phyloP scores from a whole-genome alignment of 2,113 vertebrate genomes.

The Zingel zingel region DNA sequence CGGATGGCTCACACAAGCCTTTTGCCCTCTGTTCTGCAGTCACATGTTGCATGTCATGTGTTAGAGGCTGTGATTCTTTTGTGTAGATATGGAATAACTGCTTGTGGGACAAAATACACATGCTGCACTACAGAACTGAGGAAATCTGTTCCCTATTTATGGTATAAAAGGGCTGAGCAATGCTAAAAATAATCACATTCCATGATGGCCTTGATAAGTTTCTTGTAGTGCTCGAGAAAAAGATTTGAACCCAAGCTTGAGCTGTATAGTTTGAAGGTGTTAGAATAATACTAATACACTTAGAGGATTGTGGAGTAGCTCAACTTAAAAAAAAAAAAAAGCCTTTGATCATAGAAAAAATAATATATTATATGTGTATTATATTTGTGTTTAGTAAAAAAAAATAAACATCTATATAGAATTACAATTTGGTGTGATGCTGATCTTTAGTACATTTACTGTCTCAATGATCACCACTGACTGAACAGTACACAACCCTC shows the following conservation, averaged over 20 bases:
- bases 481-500: neutral
- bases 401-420: too few relatives aligned
- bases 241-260: neutral
- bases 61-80: constrained; percentile 29
- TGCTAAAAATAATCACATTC: constrained; percentile 5
- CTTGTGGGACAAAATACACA: neutral
- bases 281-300: neutral
- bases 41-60: constrained; percentile 43
- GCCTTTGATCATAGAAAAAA: too few relatives aligned
- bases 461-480: neutral
- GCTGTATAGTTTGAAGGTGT: neutral
- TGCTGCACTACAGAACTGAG: neutral
- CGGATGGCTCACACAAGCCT: constrained; percentile 63
- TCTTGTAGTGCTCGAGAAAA: constrained; percentile 5
- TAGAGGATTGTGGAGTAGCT: too few relatives aligned
- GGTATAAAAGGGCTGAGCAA: neutral
- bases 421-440: too few relatives aligned
- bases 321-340: too few relatives aligned
- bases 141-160: neutral
- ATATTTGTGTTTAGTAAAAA: too few relatives aligned
- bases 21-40: constrained; percentile 46
- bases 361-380: too few relatives aligned
- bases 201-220: neutral
- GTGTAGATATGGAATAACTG: constrained; percentile 27
- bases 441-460: neutral